These are phyloP conservation scores for Sylvietta virens DNA, from an alignment of 2,113 vertebrate genomes.

Conservation along the genomic window DNA sequence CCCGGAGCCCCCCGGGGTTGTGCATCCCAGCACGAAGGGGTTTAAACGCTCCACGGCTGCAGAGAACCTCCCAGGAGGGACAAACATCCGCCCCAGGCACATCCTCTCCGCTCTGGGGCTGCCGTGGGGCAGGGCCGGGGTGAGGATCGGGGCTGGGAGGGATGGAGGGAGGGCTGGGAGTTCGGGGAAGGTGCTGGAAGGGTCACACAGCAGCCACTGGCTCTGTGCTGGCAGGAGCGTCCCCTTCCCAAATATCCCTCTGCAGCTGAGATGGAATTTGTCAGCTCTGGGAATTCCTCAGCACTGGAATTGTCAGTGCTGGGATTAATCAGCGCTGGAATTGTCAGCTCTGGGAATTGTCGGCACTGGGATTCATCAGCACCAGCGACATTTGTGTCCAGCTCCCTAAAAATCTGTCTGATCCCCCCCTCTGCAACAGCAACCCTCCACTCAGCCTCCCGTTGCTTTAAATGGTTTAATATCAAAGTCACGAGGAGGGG, in stretches of 20 bases:
- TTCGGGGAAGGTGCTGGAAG: neutral
- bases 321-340: neutral
- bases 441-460: neutral
- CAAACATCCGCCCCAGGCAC: neutral
- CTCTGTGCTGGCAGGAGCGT: neutral
- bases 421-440: neutral
- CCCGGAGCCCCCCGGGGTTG: neutral
- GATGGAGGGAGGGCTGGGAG: neutral
- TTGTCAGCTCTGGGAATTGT: neutral
- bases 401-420: neutral
- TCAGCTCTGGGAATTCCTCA: neutral
- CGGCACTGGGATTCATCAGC: too few relatives aligned
- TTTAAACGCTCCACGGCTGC: neutral
- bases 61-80: neutral
- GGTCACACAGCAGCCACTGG: neutral
- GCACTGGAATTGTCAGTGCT: neutral
- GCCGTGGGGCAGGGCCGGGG: neutral
- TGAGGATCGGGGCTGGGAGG: neutral
- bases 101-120: neutral
- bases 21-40: neutral
- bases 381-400: neutral
- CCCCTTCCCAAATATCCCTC: neutral
- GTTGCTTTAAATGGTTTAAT: slow-evolving; percentile 43
- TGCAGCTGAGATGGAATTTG: neutral
- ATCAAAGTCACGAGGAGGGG: neutral